A percentile compares a stretch with the other conserved stretches of the same genome.
Conservation (phyloP, 1,140 invertebrate genomes). For the Sycobia sp. region DNA sequence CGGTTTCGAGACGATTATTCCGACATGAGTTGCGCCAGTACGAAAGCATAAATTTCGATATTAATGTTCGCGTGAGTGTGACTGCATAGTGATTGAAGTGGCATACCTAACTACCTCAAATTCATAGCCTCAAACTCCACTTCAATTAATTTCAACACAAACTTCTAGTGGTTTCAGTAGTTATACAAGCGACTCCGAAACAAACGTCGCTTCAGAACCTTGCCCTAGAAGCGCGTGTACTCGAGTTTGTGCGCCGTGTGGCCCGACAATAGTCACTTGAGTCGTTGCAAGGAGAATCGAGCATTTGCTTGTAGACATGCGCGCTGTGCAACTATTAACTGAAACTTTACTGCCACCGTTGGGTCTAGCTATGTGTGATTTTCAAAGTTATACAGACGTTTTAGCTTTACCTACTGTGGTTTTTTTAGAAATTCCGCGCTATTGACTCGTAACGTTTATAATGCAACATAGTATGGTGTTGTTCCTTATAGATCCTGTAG, state of each 20-base stretch:
- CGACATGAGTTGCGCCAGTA: too few species aligned
- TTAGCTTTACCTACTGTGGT: too few species aligned
- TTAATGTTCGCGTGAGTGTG: not conserved
- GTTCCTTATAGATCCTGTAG: not conserved
- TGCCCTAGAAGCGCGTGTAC: not conserved
- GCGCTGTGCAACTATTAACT: too few species aligned
- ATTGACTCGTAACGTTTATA: not conserved
- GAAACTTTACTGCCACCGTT: not conserved
- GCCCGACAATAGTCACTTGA: not conserved
- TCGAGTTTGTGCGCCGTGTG: not conserved
- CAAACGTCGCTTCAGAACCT: too few species aligned
- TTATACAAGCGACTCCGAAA: constrained; percentile 6
- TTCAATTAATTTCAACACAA: not conserved
- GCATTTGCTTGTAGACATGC: not conserved
- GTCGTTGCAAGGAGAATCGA: not conserved
- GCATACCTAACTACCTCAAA: not conserved
- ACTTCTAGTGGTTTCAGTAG: not conserved
- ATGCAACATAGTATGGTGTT: not conserved
- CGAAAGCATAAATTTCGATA: not conserved
- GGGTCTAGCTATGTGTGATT: not conserved
- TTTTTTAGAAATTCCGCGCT: too few species aligned
- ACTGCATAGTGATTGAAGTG: not conserved
- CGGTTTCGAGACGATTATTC: not conserved
- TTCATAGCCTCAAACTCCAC: not conserved
- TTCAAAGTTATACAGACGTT: too few species aligned